A percentile compares a stretch with the other conserved stretches of the same genome.
These are phyloP conservation scores for Bradypodion pumilum DNA, from an alignment of 2,797 vertebrate genomes.

Conservation along the genomic window DNA sequence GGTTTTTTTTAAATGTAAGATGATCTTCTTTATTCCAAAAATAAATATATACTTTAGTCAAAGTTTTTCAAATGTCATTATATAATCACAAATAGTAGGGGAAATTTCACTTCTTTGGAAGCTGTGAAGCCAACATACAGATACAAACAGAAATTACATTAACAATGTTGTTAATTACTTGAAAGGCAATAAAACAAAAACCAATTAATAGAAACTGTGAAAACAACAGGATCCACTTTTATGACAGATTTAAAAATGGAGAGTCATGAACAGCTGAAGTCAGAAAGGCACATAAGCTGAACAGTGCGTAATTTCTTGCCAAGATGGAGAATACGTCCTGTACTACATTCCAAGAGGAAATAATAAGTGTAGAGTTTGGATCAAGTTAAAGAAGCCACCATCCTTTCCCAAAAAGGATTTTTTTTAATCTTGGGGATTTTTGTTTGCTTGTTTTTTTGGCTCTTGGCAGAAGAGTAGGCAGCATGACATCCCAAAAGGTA, in stretches of 20 bases:
- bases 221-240: slow-evolving; percentile 56
- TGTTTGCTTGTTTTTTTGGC: background rate
- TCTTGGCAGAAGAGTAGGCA: background rate
- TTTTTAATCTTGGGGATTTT: background rate
- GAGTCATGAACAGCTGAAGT: slow-evolving; percentile 65
- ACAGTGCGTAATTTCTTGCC: slow-evolving; percentile 68
- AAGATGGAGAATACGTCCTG: slow-evolving; percentile 68
- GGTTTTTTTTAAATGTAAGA: slow-evolving; percentile 68
- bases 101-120: slow-evolving; percentile 75
- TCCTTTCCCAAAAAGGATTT: slow-evolving; percentile 44
- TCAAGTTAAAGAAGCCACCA: slow-evolving; percentile 66
- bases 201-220: slow-evolving; percentile 62
- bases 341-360: slow-evolving; percentile 70
- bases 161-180: slow-evolving; percentile 40
- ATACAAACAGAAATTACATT: slow-evolving; percentile 54
- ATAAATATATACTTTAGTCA: slow-evolving; percentile 82
- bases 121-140: slow-evolving; percentile 59
- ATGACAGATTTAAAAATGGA: slow-evolving; percentile 51
- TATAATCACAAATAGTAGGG: slow-evolving; percentile 70
- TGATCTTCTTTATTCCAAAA: slow-evolving; percentile 83
- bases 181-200: slow-evolving; percentile 47
- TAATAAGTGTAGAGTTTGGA: slow-evolving; percentile 60
- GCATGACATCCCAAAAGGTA: slow-evolving; percentile 43
- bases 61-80: slow-evolving; percentile 75
- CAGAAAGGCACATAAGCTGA: slow-evolving; percentile 81